Evolutionary conservation across 2,888 invertebrate genomes (phyloP), one percentile per base, ranked within the genome.

Genomic region (Brenthis hecate): DNA sequence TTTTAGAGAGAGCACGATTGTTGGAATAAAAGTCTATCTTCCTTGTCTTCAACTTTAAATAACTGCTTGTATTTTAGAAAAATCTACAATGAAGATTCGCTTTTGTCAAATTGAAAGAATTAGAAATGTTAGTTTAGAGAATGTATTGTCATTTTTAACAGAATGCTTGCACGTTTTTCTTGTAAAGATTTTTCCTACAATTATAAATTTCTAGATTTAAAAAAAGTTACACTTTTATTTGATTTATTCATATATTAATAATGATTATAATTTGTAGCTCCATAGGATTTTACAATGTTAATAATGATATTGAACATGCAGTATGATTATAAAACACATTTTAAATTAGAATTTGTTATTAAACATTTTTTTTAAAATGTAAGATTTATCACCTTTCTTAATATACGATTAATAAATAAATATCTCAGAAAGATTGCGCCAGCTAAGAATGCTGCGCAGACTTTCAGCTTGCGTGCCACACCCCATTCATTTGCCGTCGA

Each of bases 401-500:
- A 6, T 28, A n/a, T 58, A 23, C 58, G 14, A 60, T 60, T 60
- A 60, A 60, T 60, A 60, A 60, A 60, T 60, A 60, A 60, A 60
- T 50, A 60, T 60, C 60, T 60, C 48, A 4, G 50, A 60, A 60
- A 60, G 60, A 50, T 72, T 73, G 83, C 85, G 85, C 81, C 83
- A 85, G 85, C 85, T 85, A 85, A 85, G 84, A 85, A 81, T 85
- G 88, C 85, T 85, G 79, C 80, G 83, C 84, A 81, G 83, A 85
- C 82, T 83, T 83, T 82, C 86, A 81, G 85, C 76, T 85, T 88
- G 89, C 90, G 90, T 89, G 91, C 89, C 88, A 88, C 90, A 88
- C 91, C 89, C 90, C 88, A 89, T 91, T 91, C 90, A 91, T 91
- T 91, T 90, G 87, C 80, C 81, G 86, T 81, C 85, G 89, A 92